These are phyloP conservation scores for Leptinotarsa undecemlineata DNA, from an alignment of 1,140 invertebrate genomes.

Conservation along the genomic window DNA sequence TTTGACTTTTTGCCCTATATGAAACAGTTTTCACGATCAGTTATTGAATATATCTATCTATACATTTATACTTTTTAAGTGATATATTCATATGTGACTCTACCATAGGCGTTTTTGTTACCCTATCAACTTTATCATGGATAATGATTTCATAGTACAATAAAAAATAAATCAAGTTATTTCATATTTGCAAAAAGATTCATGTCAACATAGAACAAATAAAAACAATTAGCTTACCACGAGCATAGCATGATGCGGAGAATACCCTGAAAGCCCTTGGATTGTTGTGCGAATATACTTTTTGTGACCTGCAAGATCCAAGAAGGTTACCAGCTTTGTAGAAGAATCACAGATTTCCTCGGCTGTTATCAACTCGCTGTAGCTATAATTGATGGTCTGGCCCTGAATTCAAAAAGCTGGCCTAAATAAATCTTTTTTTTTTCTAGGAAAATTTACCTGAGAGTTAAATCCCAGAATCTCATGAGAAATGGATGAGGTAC, in stretches of 20 bases:
- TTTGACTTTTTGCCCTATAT: no score
- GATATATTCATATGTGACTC: no score
- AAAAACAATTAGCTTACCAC: slow-evolving; percentile 63
- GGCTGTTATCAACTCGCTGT: slow-evolving; percentile 86
- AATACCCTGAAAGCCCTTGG: slow-evolving; percentile 91
- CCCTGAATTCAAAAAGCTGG: slow-evolving; percentile 56
- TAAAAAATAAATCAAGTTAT: no score
- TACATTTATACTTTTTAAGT: no score
- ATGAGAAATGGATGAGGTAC: slow-evolving; percentile 95
- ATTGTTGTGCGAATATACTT: slow-evolving; percentile 96
- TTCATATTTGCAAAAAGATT: no score
- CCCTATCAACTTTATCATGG: no score
- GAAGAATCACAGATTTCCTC: slow-evolving; percentile 93
- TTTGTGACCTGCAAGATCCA: slow-evolving; percentile 95
- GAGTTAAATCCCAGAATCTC: slow-evolving; percentile 95
- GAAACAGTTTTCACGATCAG: no score
- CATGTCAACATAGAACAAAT: no score
- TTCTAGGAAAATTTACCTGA: slow-evolving; percentile 55
- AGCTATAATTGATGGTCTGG: slow-evolving; percentile 79
- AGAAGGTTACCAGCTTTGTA: slow-evolving; percentile 90
- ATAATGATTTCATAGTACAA: no score
- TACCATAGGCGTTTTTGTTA: no score
- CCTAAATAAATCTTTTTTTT: slow-evolving; percentile 16
- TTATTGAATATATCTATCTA: no score
- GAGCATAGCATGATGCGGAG: slow-evolving; percentile 92